Evolutionary conservation across 2,113 vertebrate species (phyloP).

Genomic region (Dendrocopos noguchii): DNA sequence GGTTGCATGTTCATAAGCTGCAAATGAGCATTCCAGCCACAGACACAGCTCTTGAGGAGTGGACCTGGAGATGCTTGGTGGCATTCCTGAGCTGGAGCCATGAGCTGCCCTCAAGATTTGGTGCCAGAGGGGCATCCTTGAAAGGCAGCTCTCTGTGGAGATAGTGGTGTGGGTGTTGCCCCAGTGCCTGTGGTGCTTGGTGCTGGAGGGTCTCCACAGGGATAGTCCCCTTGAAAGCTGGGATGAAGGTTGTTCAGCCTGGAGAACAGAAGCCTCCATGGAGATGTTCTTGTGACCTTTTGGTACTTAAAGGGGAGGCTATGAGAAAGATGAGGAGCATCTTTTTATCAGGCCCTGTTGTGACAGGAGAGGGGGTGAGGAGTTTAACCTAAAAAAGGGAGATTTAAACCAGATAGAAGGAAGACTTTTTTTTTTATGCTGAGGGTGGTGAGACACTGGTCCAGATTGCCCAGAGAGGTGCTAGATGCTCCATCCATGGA

Average conservation of each 20-base stretch:
- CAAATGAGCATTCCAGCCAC: too few relatives aligned
- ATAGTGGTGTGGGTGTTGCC: not conserved
- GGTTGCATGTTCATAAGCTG: not conserved
- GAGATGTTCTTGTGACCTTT: not conserved
- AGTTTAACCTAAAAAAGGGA: not conserved
- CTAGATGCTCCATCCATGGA: not conserved
- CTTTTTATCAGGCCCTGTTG: not conserved
- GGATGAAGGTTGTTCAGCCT: not conserved
- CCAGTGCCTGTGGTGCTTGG: not conserved
- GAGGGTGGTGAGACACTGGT: not conserved
- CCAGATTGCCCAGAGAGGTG: not conserved
- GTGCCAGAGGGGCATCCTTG: fast-evolving
- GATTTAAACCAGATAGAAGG: not conserved
- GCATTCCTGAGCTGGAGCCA: not conserved
- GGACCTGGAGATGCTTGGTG: not conserved
- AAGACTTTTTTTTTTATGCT: not conserved
- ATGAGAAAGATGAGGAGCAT: not conserved
- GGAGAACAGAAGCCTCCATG: not conserved
- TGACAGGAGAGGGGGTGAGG: not conserved
- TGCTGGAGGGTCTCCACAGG: not conserved
- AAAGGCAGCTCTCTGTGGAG: not conserved
- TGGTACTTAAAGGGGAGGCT: not conserved
- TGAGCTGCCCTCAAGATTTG: not conserved
- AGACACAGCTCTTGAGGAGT: fast-evolving
- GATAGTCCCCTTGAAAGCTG: too few relatives aligned